Base-by-base conservation (phyloP, 2,797 vertebrate species). In the Sebastiscus tertius region DNA sequence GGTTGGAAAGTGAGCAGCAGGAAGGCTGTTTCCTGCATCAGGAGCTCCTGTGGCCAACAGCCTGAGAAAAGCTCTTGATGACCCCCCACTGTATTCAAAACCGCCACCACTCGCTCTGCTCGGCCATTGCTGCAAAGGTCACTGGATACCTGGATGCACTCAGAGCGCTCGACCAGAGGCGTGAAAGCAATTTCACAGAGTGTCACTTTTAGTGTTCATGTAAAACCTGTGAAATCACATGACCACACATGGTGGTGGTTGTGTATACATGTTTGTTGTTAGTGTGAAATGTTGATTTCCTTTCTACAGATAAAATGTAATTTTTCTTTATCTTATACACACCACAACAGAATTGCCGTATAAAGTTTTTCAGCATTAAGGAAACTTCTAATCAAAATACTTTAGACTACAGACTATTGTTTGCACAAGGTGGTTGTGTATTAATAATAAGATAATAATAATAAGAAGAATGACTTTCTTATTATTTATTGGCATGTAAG, bases 61-160 rank as follows among this genome's bases (percentile, higher is more conserved):
- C 88, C 87, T 90, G 86, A 91, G 88, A 92, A 94, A 92, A 80
- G 88, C 90, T 93, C 93, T 46, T 90, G 88, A 93, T 87, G 85
- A 84, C 80, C 82, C 86, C 83, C 82, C 75, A 79, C 89, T 87
- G 87, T 86, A 90, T 88, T 89, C 84, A 87, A 42, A 42, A 42
- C 85, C 69, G 75, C 61, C 76, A 20, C 77, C 60, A 68, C 66
- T 89, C 29, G 65, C 82, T 82, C 77, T 75, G 80, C 77, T 52
- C 16, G 59, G 73, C 72, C 80, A 26, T 74, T 84, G 81, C 76
- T 87, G 61, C 80, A 89, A 91, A 92, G 90, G 86, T 90, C 89
- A 91, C 49, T 77, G 54, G 52, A 85, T 87, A 86, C 80, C 82
- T 87, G 80, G 62, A 64, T 86, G 84, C 81, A 84, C 80, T 89